Evolutionary conservation across 2,113 vertebrate species (phyloP), one percentile per base, ranked within the genome.

Genomic region (Cavia porcellus): DNA sequence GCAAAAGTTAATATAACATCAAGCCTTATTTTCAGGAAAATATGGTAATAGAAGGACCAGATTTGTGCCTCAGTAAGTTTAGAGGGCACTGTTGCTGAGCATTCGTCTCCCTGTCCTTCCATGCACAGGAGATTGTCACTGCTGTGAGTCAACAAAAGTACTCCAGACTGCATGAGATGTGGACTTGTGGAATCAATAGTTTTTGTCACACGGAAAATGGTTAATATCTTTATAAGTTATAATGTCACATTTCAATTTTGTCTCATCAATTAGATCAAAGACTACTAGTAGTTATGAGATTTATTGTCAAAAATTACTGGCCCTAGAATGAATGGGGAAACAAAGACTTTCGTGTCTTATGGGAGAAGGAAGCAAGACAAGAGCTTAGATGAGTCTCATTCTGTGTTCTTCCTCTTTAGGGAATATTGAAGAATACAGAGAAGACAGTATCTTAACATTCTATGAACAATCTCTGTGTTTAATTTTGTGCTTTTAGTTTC

Each of bases 281-380:
- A 42, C 66, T n/a, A 70, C 66, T 32, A 70, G 62, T 25, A 42
- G 61, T 62, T 89, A 24, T 32, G 74, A 80, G 47, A 20, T 72
- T 85, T 70, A 61, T 80, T 93, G 89, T 47, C 45, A 86, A 61
- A 93, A 93, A 86, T 32, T n/a, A 38, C 45, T 72, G 30, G 30
- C 47, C 30, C 8, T 45, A 24, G 8, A 17, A 9, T 20, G 35
- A n/a, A 30, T n/a, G 15, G 32, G 32, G 59, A 25, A 75, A 70
- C 79, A 89, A 70, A 92, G 42, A 74, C 61, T 52, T 55, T 82
- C 15, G 5, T 64, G 61, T 24, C 25, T 55, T 74, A 64, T 87
- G 25, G 42, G 62, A 17, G 35, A 45, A 15, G 28, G 57, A 2
- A 11, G 50, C 10, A 72, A 66, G 62, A 28, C 38, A 17, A 55